phyloP scores from a whole-genome alignment of 2,113 vertebrate species.

The Oxygymnocypris stewartii region DNA sequence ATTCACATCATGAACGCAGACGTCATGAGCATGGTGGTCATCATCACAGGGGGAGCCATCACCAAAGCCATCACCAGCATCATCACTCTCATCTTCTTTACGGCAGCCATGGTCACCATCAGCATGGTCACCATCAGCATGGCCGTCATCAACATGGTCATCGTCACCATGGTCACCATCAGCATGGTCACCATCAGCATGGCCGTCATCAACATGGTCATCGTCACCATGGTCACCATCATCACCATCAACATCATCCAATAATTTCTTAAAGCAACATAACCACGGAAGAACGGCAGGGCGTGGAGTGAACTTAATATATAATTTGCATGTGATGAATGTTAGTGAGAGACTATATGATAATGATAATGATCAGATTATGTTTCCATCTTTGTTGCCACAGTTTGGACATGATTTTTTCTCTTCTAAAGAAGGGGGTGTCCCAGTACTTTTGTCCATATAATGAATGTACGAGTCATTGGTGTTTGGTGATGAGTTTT shows the following conservation, averaged over 20 bases:
- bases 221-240: background rate
- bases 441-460: no score
- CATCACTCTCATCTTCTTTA: background rate
- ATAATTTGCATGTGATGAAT: background rate
- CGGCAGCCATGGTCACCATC: slow-evolving; percentile 3
- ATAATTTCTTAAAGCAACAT: background rate
- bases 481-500: no score
- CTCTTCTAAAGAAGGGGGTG: no score
- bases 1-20: background rate
- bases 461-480: no score
- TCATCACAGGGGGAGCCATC: background rate
- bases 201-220: background rate
- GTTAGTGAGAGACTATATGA: background rate
- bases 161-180: background rate
- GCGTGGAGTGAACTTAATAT: background rate
- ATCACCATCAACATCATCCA: background rate
- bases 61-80: slow-evolving; percentile 12
- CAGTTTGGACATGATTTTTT: no score
- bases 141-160: background rate
- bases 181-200: background rate
- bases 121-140: background rate
- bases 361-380: no score
- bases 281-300: background rate
- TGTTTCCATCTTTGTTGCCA: no score
- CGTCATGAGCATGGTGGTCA: slow-evolving; percentile 2